Evolutionary conservation across 2,888 invertebrate genomes (phyloP).

Genomic region (Plebejus anna): DNA sequence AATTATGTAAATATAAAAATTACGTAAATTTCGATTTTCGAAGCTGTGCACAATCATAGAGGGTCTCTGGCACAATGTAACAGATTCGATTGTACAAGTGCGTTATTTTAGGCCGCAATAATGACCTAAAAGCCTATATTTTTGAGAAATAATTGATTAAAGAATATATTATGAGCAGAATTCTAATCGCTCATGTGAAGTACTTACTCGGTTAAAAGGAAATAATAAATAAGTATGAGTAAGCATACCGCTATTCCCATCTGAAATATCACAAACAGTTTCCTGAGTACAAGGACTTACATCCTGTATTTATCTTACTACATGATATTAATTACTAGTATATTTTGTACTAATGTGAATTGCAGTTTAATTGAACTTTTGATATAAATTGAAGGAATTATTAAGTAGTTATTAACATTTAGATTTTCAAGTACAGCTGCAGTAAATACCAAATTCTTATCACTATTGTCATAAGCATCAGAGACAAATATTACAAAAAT

Average conservation of each 20-base stretch:
- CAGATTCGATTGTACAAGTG: background rate
- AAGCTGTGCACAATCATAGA: background rate
- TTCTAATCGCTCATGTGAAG: background rate
- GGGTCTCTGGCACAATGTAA: too few relatives aligned
- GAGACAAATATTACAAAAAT: conserved; percentile 13
- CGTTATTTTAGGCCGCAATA: background rate
- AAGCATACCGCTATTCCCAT: background rate
- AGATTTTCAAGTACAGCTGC: background rate
- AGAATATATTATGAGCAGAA: background rate
- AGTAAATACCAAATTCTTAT: conserved; percentile 5
- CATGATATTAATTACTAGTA: background rate
- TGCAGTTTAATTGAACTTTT: background rate
- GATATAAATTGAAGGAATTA: background rate
- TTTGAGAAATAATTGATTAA: background rate
- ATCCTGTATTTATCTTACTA: background rate
- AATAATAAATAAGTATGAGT: background rate
- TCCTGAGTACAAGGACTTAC: background rate
- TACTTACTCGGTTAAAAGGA: background rate
- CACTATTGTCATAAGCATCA: background rate
- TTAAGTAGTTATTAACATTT: background rate
- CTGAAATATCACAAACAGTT: background rate
- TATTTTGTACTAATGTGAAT: background rate
- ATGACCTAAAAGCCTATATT: background rate
- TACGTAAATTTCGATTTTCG: background rate
- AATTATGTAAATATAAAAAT: background rate